Base-by-base conservation (phyloP, 2,797 vertebrate species). In the Centropyge bicolor region DNA sequence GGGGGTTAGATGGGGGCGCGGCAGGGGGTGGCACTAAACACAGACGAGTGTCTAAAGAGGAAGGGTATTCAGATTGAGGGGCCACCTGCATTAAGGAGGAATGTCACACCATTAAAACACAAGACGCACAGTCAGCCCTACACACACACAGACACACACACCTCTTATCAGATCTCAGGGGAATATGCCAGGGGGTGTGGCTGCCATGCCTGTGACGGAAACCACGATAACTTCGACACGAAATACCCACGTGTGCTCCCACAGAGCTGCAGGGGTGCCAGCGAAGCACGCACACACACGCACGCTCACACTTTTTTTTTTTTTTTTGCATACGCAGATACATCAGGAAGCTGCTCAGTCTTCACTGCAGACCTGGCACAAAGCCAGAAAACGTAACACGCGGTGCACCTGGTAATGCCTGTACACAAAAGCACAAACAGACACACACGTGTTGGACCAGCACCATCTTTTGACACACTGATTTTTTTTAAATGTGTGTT, bases 21-120 rank as follows among this genome's bases (percentile, higher is more conserved):
- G 78, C 66, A 85, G 87, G 89, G 78, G 88, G 77, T 91, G 90
- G 81, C 82, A 90, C 85, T 82, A 88, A 87, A 86, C 74, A 85
- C 83, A 84, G 77, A 83, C 41, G 60, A 83, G 82, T 79, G 81
- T 89, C 81, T 89, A 61, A 82, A 74, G 72, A 82, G 86, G 81
- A 85, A 77, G 82, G 79, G 78, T 74, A 86, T 87, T 87, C 65
- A 78, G 79, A 92, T 71, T 54, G 66, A 80, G 79, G 81, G 85
- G 77, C 87, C 86, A 91, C 81, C 87, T 90, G 86, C 82, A 79
- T 83, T 86, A 88, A 83, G 74, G 74, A 90, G 78, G 80, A 89
- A 88, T 86, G 84, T 85, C 81, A 79, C 85, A 74, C 78, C 82
- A 85, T 89, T 92, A 88, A 89, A 85, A 91, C 72, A 86, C 76